Conservation (phyloP, 2,113 vertebrate species). For the Actenoides hombroni region DNA sequence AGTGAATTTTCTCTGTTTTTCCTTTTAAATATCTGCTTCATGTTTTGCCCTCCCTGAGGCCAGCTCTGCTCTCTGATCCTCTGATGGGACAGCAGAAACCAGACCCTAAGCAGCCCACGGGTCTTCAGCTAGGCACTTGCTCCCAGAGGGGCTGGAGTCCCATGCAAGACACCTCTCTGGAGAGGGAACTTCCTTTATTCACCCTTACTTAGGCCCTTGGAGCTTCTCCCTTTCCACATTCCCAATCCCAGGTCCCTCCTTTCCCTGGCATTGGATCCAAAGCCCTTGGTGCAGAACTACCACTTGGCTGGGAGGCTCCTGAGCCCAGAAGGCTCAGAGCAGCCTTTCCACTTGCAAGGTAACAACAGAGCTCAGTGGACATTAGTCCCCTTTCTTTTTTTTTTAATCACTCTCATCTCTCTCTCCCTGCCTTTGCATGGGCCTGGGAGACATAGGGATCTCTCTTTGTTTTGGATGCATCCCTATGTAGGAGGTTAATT, state of each 20-base stretch:
- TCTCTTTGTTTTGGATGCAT: conserved; percentile 38
- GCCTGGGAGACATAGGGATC: background rate
- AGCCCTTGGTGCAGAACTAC: background rate
- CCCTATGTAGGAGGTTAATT: conserved; percentile 53
- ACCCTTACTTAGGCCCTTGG: background rate
- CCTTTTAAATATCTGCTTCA: conserved; percentile 63
- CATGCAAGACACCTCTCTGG: accelerated
- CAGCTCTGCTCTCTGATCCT: background rate
- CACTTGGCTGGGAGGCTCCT: accelerated
- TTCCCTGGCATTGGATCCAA: background rate
- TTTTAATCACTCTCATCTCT: background rate
- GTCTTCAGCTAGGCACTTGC: background rate
- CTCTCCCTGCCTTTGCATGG: background rate
- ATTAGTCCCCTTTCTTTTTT: background rate
- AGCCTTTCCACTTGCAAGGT: background rate
- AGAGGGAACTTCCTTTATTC: background rate
- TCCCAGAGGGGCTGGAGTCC: accelerated
- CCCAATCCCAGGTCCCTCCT: background rate
- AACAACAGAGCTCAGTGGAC: background rate
- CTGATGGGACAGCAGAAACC: background rate
- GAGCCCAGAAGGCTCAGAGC: background rate
- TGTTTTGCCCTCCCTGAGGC: background rate
- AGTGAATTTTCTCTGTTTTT: conserved; percentile 66
- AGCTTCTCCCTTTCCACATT: background rate
- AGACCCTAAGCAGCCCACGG: background rate